These are phyloP conservation scores for Chloebia gouldiae DNA, from an alignment of 2,113 vertebrate species.

Conservation along the genomic window DNA sequence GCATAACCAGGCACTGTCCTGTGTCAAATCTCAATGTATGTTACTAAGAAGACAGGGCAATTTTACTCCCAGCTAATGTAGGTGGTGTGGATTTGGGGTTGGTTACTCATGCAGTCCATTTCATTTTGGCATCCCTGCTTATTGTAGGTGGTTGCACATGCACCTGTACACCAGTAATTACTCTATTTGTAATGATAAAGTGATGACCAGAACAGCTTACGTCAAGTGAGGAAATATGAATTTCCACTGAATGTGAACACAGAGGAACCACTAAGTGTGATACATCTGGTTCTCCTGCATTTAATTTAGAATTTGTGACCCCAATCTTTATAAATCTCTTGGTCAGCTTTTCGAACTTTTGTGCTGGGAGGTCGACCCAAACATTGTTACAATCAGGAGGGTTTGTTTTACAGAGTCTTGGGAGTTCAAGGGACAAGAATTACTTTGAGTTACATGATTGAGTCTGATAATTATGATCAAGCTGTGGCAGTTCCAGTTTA, in stretches of 20 bases:
- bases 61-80: neutral
- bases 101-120: neutral
- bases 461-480: neutral
- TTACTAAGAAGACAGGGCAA: neutral
- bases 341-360: neutral
- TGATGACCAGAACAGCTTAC: neutral
- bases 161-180: neutral
- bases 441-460: neutral
- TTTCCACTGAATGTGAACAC: neutral
- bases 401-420: neutral
- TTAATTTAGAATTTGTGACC: neutral
- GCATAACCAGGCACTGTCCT: constrained; percentile 12
- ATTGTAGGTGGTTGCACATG: neutral
- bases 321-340: neutral
- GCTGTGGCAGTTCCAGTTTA: neutral
- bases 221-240: neutral
- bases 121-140: neutral
- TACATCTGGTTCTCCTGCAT: neutral
- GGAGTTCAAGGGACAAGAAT: neutral
- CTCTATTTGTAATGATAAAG: neutral
- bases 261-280: neutral
- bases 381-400: neutral
- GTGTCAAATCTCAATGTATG: neutral
- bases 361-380: neutral
- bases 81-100: neutral